Evolutionary conservation across 2,888 invertebrate genomes (phyloP).

Genomic region (Euzophera pinguis): DNA sequence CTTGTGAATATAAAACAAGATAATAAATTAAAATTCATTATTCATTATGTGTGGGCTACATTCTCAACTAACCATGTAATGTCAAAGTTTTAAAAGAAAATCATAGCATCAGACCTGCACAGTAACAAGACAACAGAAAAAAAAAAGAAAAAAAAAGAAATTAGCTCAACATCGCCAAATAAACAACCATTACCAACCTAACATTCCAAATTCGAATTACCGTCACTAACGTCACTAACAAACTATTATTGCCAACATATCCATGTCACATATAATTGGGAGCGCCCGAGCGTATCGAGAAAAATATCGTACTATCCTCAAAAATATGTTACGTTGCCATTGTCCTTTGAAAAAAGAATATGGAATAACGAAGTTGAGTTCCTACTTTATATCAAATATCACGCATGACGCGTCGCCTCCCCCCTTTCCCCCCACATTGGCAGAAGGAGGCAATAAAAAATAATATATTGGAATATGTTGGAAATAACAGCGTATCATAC

Average conservation of each 20-base stretch:
- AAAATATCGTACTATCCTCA: slow-evolving; percentile 66
- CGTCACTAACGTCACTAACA: slow-evolving; percentile 49
- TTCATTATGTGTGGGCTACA: no score
- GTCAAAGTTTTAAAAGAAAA: no score
- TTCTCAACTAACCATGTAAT: no score
- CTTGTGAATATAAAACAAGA: no score
- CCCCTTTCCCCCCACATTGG: slow-evolving; percentile 31
- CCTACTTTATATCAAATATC: slow-evolving; percentile 80
- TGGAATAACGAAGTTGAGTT: slow-evolving; percentile 78
- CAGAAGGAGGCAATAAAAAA: slow-evolving; percentile 79
- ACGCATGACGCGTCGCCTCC: slow-evolving; percentile 72
- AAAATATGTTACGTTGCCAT: slow-evolving; percentile 73
- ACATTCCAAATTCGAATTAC: slow-evolving; percentile 28
- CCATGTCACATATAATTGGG: slow-evolving; percentile 72
- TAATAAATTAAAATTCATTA: no score
- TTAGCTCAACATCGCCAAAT: slow-evolving; percentile 1
- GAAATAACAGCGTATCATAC: slow-evolving; percentile 80
- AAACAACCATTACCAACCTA: slow-evolving; percentile 10
- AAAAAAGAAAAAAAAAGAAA: no score
- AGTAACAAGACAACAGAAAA: slow-evolving; percentile 4
- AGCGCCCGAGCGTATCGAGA: slow-evolving; percentile 58
- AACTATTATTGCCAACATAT: slow-evolving; percentile 59
- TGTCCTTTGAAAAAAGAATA: slow-evolving; percentile 79
- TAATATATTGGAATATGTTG: slow-evolving; percentile 82
- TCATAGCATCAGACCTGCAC: no score